Base-by-base conservation (phyloP, 2,888 invertebrate species). In the Drosophila sordidula region DNA sequence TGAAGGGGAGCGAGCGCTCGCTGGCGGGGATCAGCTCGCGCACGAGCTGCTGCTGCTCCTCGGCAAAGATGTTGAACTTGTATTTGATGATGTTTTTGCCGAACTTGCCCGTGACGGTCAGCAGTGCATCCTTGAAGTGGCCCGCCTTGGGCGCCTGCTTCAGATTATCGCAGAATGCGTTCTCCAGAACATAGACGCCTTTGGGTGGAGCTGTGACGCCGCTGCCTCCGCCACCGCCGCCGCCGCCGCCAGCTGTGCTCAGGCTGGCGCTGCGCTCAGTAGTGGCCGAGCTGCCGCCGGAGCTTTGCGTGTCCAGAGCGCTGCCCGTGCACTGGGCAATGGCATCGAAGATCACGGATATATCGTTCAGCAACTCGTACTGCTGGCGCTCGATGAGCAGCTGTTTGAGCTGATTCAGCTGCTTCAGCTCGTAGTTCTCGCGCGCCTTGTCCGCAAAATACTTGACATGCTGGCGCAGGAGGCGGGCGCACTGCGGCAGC, bases 21-120 rank as follows among this genome's bases (percentile, higher is more conserved):
- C 88, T 89, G 29, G 81, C 82, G 0, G 92, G 92, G 44, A 92
- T 91, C 0, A 92, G 75, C 36, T 92, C 92, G 6, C 90, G 89
- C 2, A 92, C 92, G 0, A 92, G 81, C 55, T 86, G 89, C 61
- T 86, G 85, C 65, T 92, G 92, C 47, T 92, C 92, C 45, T 92
- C 92, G 36, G 90, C 91, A 67, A 92, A 92, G 16, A 92, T 92
- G 59, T 92, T 92, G 52, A 92, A 92, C 75, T 92, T 92, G 67
- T 92, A 92, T 65, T 92, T 92, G 32, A 92, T 92, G 41, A 92
- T 92, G 66, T 92, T 92, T 67, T 92, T 92, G 14, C 92, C 92
- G 68, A 92, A 92, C 66, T 92, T 92, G 0, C 92, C 92, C 0
- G 92, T 92, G 0, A 92, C 92, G 0, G 92, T 92, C 0, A 92